Conservation (phyloP, 2,888 invertebrate genomes). For the Dynastes maya region DNA sequence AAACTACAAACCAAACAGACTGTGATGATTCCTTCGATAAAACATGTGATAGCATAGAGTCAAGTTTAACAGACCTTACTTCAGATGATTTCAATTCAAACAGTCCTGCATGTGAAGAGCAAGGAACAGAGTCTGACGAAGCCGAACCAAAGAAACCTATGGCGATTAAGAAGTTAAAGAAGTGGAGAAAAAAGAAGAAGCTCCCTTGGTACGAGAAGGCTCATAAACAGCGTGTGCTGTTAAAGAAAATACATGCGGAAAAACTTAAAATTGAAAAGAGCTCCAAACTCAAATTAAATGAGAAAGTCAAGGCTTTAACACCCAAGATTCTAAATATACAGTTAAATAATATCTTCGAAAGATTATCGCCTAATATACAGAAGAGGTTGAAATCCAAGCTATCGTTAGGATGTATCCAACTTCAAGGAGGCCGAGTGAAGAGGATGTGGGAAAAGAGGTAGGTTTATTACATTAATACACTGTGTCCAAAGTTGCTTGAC, state of each 20-base stretch:
- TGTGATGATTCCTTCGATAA: constrained; percentile 22
- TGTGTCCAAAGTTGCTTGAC: no score
- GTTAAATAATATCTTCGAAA: constrained; percentile 59
- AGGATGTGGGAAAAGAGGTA: constrained; percentile 26
- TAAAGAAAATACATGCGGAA: constrained; percentile 38
- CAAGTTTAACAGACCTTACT: not conserved
- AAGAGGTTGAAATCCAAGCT: constrained; percentile 39
- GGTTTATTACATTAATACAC: not conserved
- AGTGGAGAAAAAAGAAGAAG: constrained; percentile 33
- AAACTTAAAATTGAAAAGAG: not conserved
- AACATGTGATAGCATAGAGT: constrained; percentile 17
- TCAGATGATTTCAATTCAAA: not conserved
- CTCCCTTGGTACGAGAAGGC: constrained; percentile 51
- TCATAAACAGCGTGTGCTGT: constrained; percentile 16
- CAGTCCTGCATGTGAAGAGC: not conserved
- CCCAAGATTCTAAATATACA: constrained; percentile 59
- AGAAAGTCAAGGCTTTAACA: constrained; percentile 56
- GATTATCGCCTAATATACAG: constrained; percentile 37
- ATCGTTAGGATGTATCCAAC: constrained; percentile 46
- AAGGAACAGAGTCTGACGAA: not conserved
- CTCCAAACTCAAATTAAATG: constrained; percentile 35
- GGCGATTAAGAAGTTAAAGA: not conserved
- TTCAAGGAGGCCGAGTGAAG: constrained; percentile 10
- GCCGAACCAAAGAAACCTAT: constrained; percentile 14
- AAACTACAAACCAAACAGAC: not conserved